These are phyloP conservation scores for Phymastichus coffea DNA, from an alignment of 1,140 invertebrate genomes.

Conservation along the genomic window DNA sequence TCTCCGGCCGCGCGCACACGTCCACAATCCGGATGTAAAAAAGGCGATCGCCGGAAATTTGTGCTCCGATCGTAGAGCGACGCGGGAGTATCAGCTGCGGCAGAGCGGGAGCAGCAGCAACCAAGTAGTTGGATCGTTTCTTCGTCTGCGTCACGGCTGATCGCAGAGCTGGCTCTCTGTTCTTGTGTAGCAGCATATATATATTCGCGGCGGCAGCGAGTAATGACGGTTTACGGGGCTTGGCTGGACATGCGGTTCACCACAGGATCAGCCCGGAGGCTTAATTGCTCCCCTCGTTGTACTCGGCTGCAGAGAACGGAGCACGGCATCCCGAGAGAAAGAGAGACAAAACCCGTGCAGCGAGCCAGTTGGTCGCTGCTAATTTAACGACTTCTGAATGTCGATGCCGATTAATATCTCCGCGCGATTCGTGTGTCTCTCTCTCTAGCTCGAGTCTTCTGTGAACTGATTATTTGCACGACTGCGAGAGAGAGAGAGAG, in stretches of 20 bases:
- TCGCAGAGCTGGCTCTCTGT: background rate
- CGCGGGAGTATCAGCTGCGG: background rate
- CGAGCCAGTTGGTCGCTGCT: background rate
- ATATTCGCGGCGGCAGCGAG: slow-evolving; percentile 1
- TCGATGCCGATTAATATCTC: slow-evolving; percentile 28
- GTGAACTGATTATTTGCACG: slow-evolving; percentile 26
- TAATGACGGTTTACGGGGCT: slow-evolving; percentile 45
- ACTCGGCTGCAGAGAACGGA: background rate
- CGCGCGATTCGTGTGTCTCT: background rate
- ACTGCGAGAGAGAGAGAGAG: too few relatives aligned
- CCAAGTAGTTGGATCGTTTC: too few relatives aligned
- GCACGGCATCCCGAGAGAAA: slow-evolving; percentile 23
- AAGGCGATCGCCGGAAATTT: slow-evolving; percentile 15
- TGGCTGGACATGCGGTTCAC: slow-evolving; percentile 50
- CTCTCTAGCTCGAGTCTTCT: slow-evolving; percentile 12
- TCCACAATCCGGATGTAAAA: slow-evolving; percentile 10
- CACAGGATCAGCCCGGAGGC: slow-evolving; percentile 37
- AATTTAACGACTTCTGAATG: slow-evolving; percentile 32
- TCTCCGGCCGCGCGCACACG: background rate
- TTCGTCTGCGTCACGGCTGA: slow-evolving; percentile 1
- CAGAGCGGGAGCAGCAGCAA: too few relatives aligned
- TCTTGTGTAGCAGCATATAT: background rate
- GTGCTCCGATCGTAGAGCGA: background rate
- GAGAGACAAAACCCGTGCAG: slow-evolving; percentile 20
- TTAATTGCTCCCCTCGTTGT: slow-evolving; percentile 26